Conservation (phyloP, 2,113 vertebrate species). For the Sturnus vulgaris region DNA sequence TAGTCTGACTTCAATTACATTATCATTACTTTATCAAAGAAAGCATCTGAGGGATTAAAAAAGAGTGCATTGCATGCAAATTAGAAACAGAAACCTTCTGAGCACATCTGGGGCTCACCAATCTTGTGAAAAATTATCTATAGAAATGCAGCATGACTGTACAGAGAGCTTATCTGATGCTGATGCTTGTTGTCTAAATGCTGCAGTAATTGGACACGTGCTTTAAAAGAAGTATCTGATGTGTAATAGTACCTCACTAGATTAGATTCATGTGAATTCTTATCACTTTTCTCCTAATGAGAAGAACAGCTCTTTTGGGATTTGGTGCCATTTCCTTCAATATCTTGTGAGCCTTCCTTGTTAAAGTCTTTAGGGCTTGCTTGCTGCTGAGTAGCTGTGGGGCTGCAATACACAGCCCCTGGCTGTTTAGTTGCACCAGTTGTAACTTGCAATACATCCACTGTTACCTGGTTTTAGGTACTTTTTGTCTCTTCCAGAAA, state of each 20-base stretch:
- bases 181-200: slow-evolving; percentile 30
- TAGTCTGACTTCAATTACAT: slow-evolving; percentile 15
- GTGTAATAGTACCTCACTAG: background rate
- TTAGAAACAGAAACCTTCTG: slow-evolving; percentile 1
- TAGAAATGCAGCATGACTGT: background rate
- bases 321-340: background rate
- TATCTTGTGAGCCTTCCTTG: background rate
- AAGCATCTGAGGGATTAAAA: background rate
- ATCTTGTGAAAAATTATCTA: slow-evolving; percentile 1
- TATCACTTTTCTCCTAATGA: slow-evolving; percentile 3
- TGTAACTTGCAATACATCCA: background rate
- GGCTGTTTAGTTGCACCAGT: background rate
- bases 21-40: slow-evolving; percentile 7
- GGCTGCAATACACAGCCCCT: background rate
- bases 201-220: slow-evolving; percentile 14
- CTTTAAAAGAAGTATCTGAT: slow-evolving; percentile 20
- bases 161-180: slow-evolving; percentile 23
- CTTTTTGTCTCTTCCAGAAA: background rate
- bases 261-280: slow-evolving; percentile 15
- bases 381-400: background rate
- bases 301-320: slow-evolving; percentile 18
- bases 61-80: background rate
- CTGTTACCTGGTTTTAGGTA: background rate
- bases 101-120: background rate
- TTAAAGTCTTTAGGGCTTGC: background rate